Base-by-base conservation (phyloP, 1,140 invertebrate species). In the Drosophila mauritiana region DNA sequence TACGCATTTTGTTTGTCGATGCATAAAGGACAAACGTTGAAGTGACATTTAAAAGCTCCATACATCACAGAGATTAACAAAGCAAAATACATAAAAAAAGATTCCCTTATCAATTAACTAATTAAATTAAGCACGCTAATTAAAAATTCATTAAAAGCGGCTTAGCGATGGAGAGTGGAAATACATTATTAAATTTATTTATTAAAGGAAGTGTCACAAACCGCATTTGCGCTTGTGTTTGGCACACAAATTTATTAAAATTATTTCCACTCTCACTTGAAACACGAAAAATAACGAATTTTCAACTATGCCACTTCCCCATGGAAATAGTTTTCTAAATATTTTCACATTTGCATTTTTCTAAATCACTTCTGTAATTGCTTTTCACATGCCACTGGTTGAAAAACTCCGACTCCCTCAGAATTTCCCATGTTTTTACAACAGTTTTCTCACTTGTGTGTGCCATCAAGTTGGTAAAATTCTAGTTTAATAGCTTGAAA, bases 401-500 rank as follows among this genome's bases (percentile, higher is more conserved):
- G 12, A 36, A 64, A 67, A 52, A 51, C 22, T 27, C 56, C 20
- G 37, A 34, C 27, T 10, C 54, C 27, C 39, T 34, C 7, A 11
- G 25, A 52, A 59, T 53, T 73, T 73, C 12, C 34, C 46, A 59
- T 72, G 68, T 73, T 73, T 72, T 61, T 20, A 20, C 55, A 73
- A 53, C 40, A 46, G 48, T 61, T 73, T 73, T 43, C 25, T 45
- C 20, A 15, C 39, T 36, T 68, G 49, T 56, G 63, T 70, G 64
- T 72, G 64, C 49, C 68, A 70, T 57, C 52, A 36, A 48, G 68
- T 57, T 70, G 43, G 65, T 48, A 49, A 74, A 74, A 75, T 75
- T 74, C 52, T 55, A 65, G 70, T 75, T 75, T 75, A 75, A 75
- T 75, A 75, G 73, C 73, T 75, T 56, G 20, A 64, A 80, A 57